Evolutionary conservation across 2,113 vertebrate genomes (phyloP).

Genomic region (Pleuronectes platessa): DNA sequence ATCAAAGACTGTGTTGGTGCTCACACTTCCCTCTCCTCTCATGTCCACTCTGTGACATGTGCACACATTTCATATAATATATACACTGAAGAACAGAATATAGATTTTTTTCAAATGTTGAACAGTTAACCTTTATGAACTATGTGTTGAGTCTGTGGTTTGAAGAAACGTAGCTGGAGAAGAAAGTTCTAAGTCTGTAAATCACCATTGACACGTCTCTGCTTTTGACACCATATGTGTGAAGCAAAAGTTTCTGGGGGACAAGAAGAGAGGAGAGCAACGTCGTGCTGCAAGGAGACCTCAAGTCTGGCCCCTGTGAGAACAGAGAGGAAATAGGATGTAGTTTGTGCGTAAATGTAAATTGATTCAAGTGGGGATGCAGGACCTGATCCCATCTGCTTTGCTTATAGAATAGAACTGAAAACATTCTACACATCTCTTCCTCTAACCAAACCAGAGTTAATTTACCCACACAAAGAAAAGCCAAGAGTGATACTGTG

Average conservation of each 20-base stretch:
- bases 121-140: not conserved
- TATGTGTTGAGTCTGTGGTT: not conserved
- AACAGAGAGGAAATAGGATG: not conserved
- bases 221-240: slow-evolving; percentile 65
- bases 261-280: slow-evolving; percentile 23
- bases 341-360: not conserved
- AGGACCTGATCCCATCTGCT: not conserved
- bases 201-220: slow-evolving; percentile 57
- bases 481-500: too few species aligned
- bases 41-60: slow-evolving; percentile 1
- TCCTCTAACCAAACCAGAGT: too few species aligned
- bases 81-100: not conserved
- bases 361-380: not conserved
- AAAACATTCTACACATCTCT: too few species aligned
- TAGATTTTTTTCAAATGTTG: fast-evolving
- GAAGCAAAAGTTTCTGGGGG: slow-evolving; percentile 65
- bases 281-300: slow-evolving; percentile 21
- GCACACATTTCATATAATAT: slow-evolving; percentile 15
- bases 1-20: slow-evolving; percentile 70
- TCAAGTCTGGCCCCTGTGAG: slow-evolving; percentile 40
- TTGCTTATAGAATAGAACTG: not conserved
- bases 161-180: too few species aligned
- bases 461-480: too few species aligned
- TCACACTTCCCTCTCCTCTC: slow-evolving; percentile 63
- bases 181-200: slow-evolving; percentile 13